phyloP scores from a whole-genome alignment of 2,797 vertebrate species.

The Macropus fuliginosus region DNA sequence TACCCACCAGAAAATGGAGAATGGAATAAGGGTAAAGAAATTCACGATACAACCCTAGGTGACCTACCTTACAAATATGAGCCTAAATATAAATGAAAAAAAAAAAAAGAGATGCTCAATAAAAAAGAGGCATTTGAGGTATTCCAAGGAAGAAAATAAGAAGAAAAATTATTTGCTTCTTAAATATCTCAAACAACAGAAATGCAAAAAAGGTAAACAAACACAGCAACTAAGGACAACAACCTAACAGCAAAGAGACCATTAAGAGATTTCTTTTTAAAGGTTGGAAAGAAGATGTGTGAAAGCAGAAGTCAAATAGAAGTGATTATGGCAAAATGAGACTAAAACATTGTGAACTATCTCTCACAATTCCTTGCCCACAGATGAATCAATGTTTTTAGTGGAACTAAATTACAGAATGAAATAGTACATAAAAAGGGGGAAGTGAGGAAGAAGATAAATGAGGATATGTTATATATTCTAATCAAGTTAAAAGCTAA shows the following conservation, averaged over 20 bases:
- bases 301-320: neutral
- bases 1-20: neutral
- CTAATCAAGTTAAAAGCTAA: neutral
- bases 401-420: neutral
- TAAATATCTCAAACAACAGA: neutral
- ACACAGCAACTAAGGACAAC: neutral
- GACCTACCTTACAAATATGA: neutral
- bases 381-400: neutral
- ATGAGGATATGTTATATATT: neutral
- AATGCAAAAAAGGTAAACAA: neutral
- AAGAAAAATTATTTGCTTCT: neutral
- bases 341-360: neutral
- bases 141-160: neutral
- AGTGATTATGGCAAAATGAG: neutral
- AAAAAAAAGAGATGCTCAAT: neutral
- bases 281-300: neutral
- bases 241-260: neutral
- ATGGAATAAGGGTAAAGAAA: neutral
- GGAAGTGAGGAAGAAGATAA: neutral
- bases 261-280: neutral
- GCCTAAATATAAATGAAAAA: neutral
- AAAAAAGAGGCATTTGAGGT: neutral
- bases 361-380: neutral
- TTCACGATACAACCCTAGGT: neutral
- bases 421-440: neutral